Evolutionary conservation across 1,140 invertebrate species (phyloP).

Genomic region (Drosophila repletoides): DNA sequence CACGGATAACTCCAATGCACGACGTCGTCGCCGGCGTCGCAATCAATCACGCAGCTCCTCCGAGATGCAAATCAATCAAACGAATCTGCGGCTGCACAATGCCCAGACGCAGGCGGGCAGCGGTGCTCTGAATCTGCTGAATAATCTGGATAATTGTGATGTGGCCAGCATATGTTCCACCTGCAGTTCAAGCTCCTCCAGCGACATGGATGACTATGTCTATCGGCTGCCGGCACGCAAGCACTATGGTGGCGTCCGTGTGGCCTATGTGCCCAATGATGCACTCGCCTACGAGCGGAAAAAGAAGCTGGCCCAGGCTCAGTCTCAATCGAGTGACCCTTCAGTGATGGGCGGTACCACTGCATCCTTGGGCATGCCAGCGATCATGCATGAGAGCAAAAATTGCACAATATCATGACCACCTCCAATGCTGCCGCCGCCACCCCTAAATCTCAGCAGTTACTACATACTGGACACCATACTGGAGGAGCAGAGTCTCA

Average conservation of each 20-base stretch:
- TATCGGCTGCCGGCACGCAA: slow-evolving; percentile 90
- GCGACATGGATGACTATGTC: slow-evolving; percentile 91
- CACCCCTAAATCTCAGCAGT: slow-evolving; percentile 73
- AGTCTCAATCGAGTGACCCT: slow-evolving; percentile 46
- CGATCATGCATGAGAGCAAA: slow-evolving; percentile 70
- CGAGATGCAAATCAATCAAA: slow-evolving; percentile 81
- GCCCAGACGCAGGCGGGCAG: slow-evolving; percentile 65
- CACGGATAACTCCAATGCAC: slow-evolving; percentile 78
- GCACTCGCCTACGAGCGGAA: slow-evolving; percentile 90
- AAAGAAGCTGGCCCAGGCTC: slow-evolving; percentile 83
- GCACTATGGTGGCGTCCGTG: slow-evolving; percentile 92
- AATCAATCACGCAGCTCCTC: slow-evolving; percentile 78
- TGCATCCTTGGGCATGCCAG: slow-evolving; percentile 32
- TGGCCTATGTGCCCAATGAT: slow-evolving; percentile 95
- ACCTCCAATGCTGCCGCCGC: slow-evolving; percentile 75
- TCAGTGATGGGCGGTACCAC: background rate
- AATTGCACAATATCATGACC: slow-evolving; percentile 82
- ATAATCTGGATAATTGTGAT: slow-evolving; percentile 84
- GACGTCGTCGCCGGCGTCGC: slow-evolving; percentile 64
- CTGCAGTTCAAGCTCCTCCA: slow-evolving; percentile 89
- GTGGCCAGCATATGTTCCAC: slow-evolving; percentile 92
- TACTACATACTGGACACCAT: slow-evolving; percentile 80
- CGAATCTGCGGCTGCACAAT: slow-evolving; percentile 75
- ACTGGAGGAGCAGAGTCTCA: slow-evolving; percentile 73
- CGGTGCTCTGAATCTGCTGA: slow-evolving; percentile 51